These are phyloP conservation scores for Pachycephus smyrnensis DNA, from an alignment of 2,888 invertebrate genomes.

Conservation along the genomic window DNA sequence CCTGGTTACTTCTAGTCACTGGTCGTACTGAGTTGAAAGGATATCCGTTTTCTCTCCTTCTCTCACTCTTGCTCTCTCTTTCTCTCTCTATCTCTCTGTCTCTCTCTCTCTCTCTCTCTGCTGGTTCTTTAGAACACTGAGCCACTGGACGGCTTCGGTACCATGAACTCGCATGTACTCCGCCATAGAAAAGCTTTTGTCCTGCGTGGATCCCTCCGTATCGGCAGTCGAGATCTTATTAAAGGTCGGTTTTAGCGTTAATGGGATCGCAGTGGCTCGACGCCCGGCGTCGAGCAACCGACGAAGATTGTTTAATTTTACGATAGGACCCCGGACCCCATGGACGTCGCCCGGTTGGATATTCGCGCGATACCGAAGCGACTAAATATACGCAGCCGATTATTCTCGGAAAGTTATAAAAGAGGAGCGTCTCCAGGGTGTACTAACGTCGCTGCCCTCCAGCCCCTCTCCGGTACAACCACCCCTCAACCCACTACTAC, in stretches of 20 bases:
- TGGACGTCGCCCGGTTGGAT: neutral
- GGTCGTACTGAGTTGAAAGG: too few relatives aligned
- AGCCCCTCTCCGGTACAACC: neutral
- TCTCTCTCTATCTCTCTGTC: too few relatives aligned
- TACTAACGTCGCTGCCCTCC: neutral
- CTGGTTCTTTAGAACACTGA: too few relatives aligned
- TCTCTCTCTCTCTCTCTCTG: too few relatives aligned
- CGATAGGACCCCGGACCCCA: slow-evolving; percentile 16
- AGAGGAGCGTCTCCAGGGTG: slow-evolving; percentile 13
- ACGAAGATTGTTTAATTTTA: slow-evolving; percentile 34
- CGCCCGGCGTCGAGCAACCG: slow-evolving; percentile 6
- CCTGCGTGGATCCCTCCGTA: neutral
- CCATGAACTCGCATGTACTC: too few relatives aligned
- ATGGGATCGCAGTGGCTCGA: slow-evolving; percentile 28
- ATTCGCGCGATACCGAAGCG: slow-evolving; percentile 11
- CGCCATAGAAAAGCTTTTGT: slow-evolving; percentile 5
- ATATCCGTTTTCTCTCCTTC: too few relatives aligned
- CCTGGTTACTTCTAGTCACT: too few relatives aligned
- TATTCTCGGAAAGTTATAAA: slow-evolving; percentile 12
- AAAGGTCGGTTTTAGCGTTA: slow-evolving; percentile 20
- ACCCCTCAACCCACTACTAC: too few relatives aligned
- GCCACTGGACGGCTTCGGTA: too few relatives aligned
- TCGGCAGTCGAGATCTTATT: slow-evolving; percentile 9
- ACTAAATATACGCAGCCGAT: slow-evolving; percentile 6
- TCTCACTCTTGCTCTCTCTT: too few relatives aligned